Conservation (phyloP, 2,888 invertebrate species). For the Eubasilissa splendida region DNA sequence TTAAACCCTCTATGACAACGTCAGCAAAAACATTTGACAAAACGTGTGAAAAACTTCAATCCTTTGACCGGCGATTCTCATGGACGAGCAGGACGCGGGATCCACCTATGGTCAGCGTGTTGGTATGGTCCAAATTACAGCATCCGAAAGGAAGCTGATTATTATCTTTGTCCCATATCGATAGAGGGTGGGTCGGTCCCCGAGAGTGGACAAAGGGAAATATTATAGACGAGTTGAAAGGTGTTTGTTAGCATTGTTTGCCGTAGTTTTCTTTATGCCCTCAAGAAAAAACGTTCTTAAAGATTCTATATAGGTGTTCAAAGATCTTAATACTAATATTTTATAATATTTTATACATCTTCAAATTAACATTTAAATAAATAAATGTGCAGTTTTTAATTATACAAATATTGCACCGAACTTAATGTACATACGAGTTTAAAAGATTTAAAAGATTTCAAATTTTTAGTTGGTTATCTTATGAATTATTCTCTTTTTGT, state of each 20-base stretch:
- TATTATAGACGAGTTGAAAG: conserved; percentile 38
- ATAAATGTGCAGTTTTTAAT: too few species aligned
- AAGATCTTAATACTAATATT: too few species aligned
- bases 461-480: too few species aligned
- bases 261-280: conserved; percentile 40
- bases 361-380: too few species aligned
- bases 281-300: not conserved
- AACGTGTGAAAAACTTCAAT: conserved; percentile 46
- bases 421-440: too few species aligned
- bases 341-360: too few species aligned
- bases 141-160: conserved; percentile 52
- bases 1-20: conserved; percentile 7
- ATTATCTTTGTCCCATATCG: conserved; percentile 52
- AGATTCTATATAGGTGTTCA: too few species aligned
- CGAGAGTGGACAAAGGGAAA: conserved; percentile 15
- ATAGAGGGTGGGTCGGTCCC: conserved; percentile 37
- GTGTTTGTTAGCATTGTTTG: conserved; percentile 51
- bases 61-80: conserved; percentile 29
- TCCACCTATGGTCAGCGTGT: conserved; percentile 15
- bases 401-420: too few species aligned
- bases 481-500: too few species aligned
- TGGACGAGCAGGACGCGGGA: conserved; percentile 1
- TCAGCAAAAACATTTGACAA: conserved; percentile 44
- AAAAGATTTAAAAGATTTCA: too few species aligned
- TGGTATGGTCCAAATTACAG: conserved; percentile 52